Evolutionary conservation across 2,888 invertebrate genomes (phyloP).

Genomic region (Drosophila lacicola): DNA sequence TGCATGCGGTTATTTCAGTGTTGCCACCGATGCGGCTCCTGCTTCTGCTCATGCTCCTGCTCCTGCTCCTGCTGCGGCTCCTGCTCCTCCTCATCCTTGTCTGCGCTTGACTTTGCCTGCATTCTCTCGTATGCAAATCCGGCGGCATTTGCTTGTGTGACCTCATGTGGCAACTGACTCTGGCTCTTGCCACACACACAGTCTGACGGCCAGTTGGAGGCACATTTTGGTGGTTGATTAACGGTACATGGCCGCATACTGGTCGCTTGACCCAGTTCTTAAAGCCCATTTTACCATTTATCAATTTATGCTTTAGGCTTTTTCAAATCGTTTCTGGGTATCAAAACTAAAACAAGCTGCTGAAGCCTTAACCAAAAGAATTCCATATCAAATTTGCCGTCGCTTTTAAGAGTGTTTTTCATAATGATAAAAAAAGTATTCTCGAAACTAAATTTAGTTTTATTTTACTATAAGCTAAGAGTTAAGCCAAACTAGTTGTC

Average conservation of each 20-base stretch:
- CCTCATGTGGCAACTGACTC: slow-evolving; percentile 15
- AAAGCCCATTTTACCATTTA: background rate
- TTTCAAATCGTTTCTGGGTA: background rate
- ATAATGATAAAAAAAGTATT: too few relatives aligned
- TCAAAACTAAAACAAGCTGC: too few relatives aligned
- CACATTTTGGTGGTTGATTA: slow-evolving; percentile 25
- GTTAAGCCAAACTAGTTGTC: too few relatives aligned
- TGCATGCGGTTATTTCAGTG: slow-evolving; percentile 70
- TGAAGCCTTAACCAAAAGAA: too few relatives aligned
- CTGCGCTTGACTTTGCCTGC: slow-evolving; percentile 17
- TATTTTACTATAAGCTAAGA: too few relatives aligned
- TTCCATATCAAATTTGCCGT: too few relatives aligned
- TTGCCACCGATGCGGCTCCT: slow-evolving; percentile 29
- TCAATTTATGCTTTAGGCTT: background rate
- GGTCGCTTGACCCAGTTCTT: slow-evolving; percentile 41
- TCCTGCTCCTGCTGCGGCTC: background rate
- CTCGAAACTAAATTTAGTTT: too few relatives aligned
- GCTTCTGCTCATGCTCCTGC: background rate
- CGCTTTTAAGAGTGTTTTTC: too few relatives aligned
- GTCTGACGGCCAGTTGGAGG: slow-evolving; percentile 10
- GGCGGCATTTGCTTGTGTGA: slow-evolving; percentile 18
- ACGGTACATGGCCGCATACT: slow-evolving; percentile 3
- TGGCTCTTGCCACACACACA: slow-evolving; percentile 2
- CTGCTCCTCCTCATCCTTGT: background rate
- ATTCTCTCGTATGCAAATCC: slow-evolving; percentile 43